Conservation (phyloP, 2,888 invertebrate species). For the Lepidocyrtoides sp. region DNA sequence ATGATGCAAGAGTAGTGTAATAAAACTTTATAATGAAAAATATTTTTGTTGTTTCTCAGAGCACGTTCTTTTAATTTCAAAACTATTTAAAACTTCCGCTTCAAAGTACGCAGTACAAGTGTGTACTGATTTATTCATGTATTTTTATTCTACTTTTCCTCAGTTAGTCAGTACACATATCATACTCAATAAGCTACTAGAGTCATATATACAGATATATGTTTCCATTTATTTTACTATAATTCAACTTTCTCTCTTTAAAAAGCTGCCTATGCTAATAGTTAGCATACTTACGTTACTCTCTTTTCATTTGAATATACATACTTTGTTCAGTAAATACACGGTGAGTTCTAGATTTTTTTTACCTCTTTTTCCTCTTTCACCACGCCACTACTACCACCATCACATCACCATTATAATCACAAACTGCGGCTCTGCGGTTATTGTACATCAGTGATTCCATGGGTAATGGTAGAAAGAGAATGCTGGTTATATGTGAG, state of each 20-base stretch:
- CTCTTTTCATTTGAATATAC: too few species aligned
- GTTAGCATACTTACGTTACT: too few species aligned
- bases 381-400: conserved; percentile 29
- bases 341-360: too few species aligned
- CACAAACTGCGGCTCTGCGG: conserved; percentile 51
- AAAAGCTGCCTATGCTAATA: not conserved
- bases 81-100: conserved; percentile 1
- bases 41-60: conserved; percentile 5
- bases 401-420: conserved; percentile 48
- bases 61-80: conserved; percentile 28
- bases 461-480: conserved; percentile 4
- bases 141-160: not conserved
- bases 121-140: conserved; percentile 42
- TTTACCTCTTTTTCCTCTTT: not conserved
- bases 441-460: conserved; percentile 53
- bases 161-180: not conserved
- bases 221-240: not conserved
- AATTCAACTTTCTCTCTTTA: not conserved
- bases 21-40: conserved; percentile 51
- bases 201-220: not conserved
- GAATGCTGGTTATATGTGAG: not conserved
- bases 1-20: conserved; percentile 50
- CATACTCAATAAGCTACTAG: not conserved
- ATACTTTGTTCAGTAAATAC: too few species aligned
- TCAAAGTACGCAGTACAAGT: not conserved